These are phyloP conservation scores for Macrocentrus cingulum DNA, from an alignment of 1,140 invertebrate genomes.

Conservation along the genomic window DNA sequence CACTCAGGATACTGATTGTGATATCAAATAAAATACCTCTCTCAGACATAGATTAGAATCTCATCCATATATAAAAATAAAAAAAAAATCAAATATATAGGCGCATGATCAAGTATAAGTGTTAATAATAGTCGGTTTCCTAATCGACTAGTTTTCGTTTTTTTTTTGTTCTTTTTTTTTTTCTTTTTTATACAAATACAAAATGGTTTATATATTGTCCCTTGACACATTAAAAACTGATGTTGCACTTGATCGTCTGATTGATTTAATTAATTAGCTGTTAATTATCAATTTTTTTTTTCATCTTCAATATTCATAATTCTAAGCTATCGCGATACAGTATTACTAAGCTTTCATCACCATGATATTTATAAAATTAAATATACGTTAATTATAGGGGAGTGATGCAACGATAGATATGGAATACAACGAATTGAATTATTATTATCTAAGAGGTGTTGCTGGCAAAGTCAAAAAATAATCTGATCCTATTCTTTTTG, in stretches of 20 bases:
- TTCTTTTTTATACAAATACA: slow-evolving; percentile 55
- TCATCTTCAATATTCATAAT: slow-evolving; percentile 10
- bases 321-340: slow-evolving; percentile 21
- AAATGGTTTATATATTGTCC: slow-evolving; percentile 54
- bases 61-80: no score
- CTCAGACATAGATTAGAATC: background rate
- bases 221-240: slow-evolving; percentile 44
- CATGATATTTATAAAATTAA: slow-evolving; percentile 23
- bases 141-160: slow-evolving; percentile 20
- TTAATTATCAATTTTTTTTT: no score
- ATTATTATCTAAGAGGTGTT: background rate
- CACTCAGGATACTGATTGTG: slow-evolving; percentile 16
- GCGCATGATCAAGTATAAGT: slow-evolving; percentile 1
- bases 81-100: slow-evolving; percentile 21
- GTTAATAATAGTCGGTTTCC: slow-evolving; percentile 34
- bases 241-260: slow-evolving; percentile 39
- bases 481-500: slow-evolving; percentile 11
- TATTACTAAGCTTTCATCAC: slow-evolving; percentile 24
- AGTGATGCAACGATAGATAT: slow-evolving; percentile 12
- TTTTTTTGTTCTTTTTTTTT: no score
- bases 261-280: slow-evolving; percentile 14
- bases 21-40: slow-evolving; percentile 2
- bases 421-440: background rate
- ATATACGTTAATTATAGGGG: slow-evolving; percentile 5
- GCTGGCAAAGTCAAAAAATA: slow-evolving; percentile 11